Base-by-base conservation (phyloP, 1,140 invertebrate species). In the Tetragnatha versicolor region DNA sequence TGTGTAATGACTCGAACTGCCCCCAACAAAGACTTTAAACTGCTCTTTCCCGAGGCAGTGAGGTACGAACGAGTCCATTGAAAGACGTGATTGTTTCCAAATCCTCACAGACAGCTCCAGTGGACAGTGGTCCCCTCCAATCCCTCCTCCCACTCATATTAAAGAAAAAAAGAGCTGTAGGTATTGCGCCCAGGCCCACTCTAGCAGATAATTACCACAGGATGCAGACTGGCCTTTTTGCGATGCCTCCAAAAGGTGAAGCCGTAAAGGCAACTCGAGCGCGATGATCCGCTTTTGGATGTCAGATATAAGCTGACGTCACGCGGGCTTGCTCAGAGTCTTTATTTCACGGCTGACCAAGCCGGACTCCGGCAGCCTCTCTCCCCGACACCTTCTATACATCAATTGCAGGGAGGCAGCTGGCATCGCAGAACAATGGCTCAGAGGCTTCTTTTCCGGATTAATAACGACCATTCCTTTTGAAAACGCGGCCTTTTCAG, bases 261-360 rank as follows among this genome's bases (percentile, higher is more conserved):
- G 73, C 49, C 73, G 33, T 39, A 77, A 66, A 77, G 73, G 73
- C 60, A 53, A 66, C 45, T 65, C 60, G 20, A 65, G 73, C 73
- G 73, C 73, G 66, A 65, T 77, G 73, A 77, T 77, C 73, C 73
- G 73, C 61, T 77, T 77, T 77, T 49, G 73, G 73, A 77, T 77
- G 73, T 65, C 73, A 77, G 73, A 77, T 77, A 77, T 65, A 66
- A 77, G 61, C 60, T 77, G 73, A 77, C 73, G 73, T 77, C 73
- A 77, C 73, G 49, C 58, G 61, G 66, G 61, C 66, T 77, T 66
- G 73, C 61, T 66, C 60, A 61, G 66, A 77, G 61, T 77, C 73
- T 77, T 77, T 77, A 77, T 77, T 77, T 77, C 73, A 77, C 61
- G 73, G 73, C 51, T 77, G 73, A 77, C 73, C 73, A 77, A 49